Percentiles rank a stretch among this genome's conserved stretches.
Conservation (phyloP, 2,888 invertebrate genomes). For the Aleiodes alternator region DNA sequence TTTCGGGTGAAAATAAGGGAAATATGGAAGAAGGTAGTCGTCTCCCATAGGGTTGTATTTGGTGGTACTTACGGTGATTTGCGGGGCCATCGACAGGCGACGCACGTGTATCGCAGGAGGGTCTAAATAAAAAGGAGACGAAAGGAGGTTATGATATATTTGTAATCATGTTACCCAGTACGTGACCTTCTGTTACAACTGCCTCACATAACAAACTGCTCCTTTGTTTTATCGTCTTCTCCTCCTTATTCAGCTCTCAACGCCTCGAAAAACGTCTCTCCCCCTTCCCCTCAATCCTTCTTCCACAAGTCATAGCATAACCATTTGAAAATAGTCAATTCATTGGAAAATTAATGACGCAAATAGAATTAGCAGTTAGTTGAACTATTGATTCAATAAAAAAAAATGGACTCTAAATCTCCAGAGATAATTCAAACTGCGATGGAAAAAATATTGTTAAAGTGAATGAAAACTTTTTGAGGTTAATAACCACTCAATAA, state of each 20-base stretch:
- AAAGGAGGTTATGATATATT: constrained; percentile 72
- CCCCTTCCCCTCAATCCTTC: no score
- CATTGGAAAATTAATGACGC: no score
- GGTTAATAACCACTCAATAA: constrained; percentile 19
- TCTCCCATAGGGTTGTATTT: constrained; percentile 17
- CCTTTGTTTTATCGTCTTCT: constrained; percentile 51
- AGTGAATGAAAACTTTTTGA: neutral
- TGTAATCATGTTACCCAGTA: constrained; percentile 72
- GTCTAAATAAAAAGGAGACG: constrained; percentile 49
- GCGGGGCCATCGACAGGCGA: constrained; percentile 71
- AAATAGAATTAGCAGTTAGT: no score
- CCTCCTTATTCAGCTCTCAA: constrained; percentile 45
- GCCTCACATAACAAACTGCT: constrained; percentile 70
- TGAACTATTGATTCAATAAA: neutral
- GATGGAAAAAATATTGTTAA: neutral
- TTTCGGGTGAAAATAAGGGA: neutral
- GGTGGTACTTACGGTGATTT: constrained; percentile 67
- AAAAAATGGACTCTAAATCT: neutral
- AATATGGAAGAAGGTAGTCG: neutral
- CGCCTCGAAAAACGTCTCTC: neutral
- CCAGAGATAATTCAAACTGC: no score
- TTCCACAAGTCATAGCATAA: no score
- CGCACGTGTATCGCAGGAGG: constrained; percentile 69
- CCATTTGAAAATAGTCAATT: no score
- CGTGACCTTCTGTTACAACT: constrained; percentile 74